Evolutionary conservation across 2,797 vertebrate species (phyloP).

Genomic region (Hippocampus kuda): DNA sequence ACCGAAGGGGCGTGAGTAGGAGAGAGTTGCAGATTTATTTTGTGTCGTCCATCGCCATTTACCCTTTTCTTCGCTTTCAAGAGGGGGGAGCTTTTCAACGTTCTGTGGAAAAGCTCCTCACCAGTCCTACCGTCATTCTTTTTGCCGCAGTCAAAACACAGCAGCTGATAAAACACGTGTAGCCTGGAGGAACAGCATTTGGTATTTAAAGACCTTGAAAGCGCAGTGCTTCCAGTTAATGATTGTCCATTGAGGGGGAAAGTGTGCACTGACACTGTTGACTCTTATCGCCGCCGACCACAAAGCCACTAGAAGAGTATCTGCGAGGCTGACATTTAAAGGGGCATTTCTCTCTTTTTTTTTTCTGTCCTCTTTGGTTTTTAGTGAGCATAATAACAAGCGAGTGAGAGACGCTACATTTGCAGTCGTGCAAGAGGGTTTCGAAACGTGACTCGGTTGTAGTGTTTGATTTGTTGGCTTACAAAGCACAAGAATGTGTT

Average conservation of each 20-base stretch:
- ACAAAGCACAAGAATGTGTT: conserved; percentile 9
- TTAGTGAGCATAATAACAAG: conserved; percentile 31
- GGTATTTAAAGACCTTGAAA: conserved; percentile 63
- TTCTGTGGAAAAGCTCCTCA: not conserved
- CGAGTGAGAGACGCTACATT: conserved; percentile 19
- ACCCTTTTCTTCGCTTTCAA: conserved; percentile 5
- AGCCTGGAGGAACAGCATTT: conserved; percentile 30
- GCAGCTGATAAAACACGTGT: conserved; percentile 8
- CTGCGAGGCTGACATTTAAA: conserved; percentile 60
- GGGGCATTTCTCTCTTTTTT: conserved; percentile 49
- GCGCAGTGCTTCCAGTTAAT: conserved; percentile 61
- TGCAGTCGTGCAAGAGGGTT: conserved; percentile 12
- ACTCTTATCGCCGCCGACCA: conserved; percentile 67
- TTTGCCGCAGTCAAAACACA: conserved; percentile 2
- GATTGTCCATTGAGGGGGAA: conserved; percentile 59
- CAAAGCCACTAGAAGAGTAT: conserved; percentile 55
- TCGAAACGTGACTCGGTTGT: conserved; percentile 43
- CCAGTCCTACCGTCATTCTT: not conserved
- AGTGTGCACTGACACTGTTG: conserved; percentile 60
- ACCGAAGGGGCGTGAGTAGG: conserved; percentile 19
- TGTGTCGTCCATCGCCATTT: not conserved
- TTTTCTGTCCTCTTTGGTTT: conserved; percentile 36
- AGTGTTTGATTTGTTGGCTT: conserved; percentile 10
- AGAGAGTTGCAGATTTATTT: not conserved
- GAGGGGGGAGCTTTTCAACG: not conserved